Evolutionary conservation across 37 sponge, comb jelly and placozoan species (phyloP).

Genomic region (Mnemiopsis leidyi): DNA sequence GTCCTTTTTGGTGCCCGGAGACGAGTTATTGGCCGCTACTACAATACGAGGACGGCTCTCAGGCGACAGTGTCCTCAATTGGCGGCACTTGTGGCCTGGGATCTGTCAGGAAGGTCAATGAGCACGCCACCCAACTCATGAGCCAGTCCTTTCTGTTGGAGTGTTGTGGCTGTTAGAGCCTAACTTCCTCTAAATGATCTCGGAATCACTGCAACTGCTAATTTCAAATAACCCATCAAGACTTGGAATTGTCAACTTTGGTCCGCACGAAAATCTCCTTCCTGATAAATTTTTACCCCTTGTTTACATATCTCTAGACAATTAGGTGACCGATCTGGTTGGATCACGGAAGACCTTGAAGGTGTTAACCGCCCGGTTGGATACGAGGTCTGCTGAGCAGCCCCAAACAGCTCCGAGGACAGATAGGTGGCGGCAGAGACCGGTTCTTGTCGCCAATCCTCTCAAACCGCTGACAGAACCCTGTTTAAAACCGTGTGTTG

Average conservation of each 20-base stretch:
- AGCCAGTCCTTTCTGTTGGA: background rate
- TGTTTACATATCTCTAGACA: background rate
- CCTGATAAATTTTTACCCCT: background rate
- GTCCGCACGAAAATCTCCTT: background rate
- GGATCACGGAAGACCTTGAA: background rate
- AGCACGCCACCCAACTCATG: background rate
- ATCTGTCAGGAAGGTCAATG: background rate
- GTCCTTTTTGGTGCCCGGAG: background rate
- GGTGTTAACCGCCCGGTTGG: background rate
- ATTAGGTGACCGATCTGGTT: background rate
- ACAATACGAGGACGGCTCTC: background rate
- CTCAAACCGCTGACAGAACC: background rate
- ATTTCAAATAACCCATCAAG: background rate
- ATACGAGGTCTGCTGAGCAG: background rate
- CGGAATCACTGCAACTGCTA: background rate
- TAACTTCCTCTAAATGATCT: background rate
- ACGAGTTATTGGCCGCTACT: background rate
- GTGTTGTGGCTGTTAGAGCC: too few species aligned
- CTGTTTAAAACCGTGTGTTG: background rate
- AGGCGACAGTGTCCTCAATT: background rate
- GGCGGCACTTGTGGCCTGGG: background rate
- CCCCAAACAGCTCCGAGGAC: background rate
- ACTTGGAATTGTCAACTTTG: background rate
- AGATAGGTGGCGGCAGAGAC: background rate
- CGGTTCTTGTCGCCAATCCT: background rate